Evolutionary conservation across 1,140 invertebrate species (phyloP).

Genomic region (Sinonovacula constricta): DNA sequence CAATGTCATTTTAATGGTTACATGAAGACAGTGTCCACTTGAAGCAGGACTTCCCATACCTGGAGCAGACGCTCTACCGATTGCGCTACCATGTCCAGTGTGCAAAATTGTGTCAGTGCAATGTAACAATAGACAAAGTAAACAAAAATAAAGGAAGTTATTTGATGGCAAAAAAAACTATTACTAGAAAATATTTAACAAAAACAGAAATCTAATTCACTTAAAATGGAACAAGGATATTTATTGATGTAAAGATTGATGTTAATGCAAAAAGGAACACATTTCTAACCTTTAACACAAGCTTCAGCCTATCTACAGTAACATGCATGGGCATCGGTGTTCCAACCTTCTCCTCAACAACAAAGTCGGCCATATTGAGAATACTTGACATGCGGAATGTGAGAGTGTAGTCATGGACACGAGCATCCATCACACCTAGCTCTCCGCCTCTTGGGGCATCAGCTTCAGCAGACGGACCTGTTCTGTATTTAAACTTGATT

Average conservation of each 20-base stretch:
- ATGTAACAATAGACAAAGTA: too few relatives aligned
- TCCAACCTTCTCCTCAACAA: constrained; percentile 91
- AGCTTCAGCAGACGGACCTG: constrained; percentile 23
- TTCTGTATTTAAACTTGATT: constrained; percentile 32
- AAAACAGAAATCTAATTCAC: not conserved
- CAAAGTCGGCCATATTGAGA: constrained; percentile 87
- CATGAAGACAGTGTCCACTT: too few relatives aligned
- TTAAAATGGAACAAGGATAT: not conserved
- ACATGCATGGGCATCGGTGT: constrained; percentile 89
- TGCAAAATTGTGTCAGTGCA: too few relatives aligned
- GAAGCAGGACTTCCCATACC: too few relatives aligned
- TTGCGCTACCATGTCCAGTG: too few relatives aligned
- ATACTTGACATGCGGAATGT: constrained; percentile 89
- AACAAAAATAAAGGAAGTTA: too few relatives aligned
- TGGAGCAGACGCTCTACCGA: too few relatives aligned
- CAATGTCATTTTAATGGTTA: too few relatives aligned
- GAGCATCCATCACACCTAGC: constrained; percentile 51
- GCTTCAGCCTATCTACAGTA: constrained; percentile 64
- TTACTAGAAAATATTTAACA: not conserved
- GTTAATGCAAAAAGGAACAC: not conserved
- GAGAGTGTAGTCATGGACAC: constrained; percentile 57
- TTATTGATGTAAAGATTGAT: not conserved
- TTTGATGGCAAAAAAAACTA: too few relatives aligned
- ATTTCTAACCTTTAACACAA: constrained; percentile 63
- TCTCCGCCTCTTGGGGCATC: constrained; percentile 43